Conservation (phyloP, 2,113 vertebrate species). For the Gadus chalcogrammus region DNA sequence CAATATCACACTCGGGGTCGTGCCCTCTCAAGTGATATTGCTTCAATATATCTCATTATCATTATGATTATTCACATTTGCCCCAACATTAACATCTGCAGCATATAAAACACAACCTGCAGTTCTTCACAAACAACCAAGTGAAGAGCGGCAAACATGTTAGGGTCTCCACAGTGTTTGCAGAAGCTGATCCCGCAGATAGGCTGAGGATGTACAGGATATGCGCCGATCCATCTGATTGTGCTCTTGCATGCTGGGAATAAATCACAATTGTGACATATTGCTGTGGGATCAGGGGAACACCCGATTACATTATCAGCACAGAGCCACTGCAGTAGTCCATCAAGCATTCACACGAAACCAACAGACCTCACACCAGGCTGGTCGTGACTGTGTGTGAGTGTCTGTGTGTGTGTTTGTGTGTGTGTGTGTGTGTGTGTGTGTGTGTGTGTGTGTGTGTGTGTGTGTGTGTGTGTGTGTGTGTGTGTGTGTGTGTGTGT, state of each 20-base stretch:
- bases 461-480: background rate
- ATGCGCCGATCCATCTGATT: constrained; percentile 55
- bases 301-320: constrained; percentile 62
- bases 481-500: background rate
- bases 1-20: no score
- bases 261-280: constrained; percentile 71
- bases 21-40: no score
- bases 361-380: constrained; percentile 34
- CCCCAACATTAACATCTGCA: no score
- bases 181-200: constrained; percentile 50
- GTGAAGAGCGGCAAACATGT: no score
- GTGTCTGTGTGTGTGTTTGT: background rate
- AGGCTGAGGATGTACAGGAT: constrained; percentile 43
- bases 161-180: no score
- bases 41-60: no score
- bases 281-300: constrained; percentile 69
- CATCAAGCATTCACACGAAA: constrained; percentile 51
- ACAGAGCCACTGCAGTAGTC: constrained; percentile 54
- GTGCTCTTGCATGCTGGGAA: constrained; percentile 52
- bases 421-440: no score
- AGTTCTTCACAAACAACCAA: no score
- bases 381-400: constrained; percentile 28
- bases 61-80: no score
- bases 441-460: no score
- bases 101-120: no score